phyloP scores from a whole-genome alignment of 2,113 vertebrate genomes.

The Zingel zingel region DNA sequence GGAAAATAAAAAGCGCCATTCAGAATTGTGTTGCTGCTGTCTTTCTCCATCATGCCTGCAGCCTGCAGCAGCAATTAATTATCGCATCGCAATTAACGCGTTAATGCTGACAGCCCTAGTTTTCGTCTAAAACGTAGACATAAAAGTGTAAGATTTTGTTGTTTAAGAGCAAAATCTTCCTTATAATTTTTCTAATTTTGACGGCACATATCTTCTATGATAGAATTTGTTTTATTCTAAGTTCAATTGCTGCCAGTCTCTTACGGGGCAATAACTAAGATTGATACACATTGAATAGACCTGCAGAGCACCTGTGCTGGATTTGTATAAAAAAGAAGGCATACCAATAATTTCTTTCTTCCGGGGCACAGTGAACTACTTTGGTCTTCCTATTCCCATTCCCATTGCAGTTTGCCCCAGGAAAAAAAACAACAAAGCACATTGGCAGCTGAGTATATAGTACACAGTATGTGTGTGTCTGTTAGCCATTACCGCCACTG shows the following conservation, averaged over 20 bases:
- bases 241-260: background rate
- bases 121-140: background rate
- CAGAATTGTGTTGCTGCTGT: too few relatives aligned
- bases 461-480: background rate
- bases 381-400: background rate
- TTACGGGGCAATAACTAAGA: background rate
- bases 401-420: background rate
- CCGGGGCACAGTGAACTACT: background rate
- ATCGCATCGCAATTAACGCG: too few relatives aligned
- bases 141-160: background rate
- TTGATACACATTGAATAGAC: background rate
- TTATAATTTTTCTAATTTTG: background rate
- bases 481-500: slow-evolving; percentile 61
- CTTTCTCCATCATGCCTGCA: too few relatives aligned
- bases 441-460: slow-evolving; percentile 6
- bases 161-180: background rate
- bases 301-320: background rate
- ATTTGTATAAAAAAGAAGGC: slow-evolving; percentile 9
- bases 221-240: background rate
- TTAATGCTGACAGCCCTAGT: too few relatives aligned
- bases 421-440: background rate
- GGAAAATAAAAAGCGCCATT: too few relatives aligned
- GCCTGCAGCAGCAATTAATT: too few relatives aligned
- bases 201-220: background rate
- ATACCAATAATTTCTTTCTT: background rate